phyloP scores from a whole-genome alignment of 2,888 invertebrate genomes.

The Smittia aterrima region DNA sequence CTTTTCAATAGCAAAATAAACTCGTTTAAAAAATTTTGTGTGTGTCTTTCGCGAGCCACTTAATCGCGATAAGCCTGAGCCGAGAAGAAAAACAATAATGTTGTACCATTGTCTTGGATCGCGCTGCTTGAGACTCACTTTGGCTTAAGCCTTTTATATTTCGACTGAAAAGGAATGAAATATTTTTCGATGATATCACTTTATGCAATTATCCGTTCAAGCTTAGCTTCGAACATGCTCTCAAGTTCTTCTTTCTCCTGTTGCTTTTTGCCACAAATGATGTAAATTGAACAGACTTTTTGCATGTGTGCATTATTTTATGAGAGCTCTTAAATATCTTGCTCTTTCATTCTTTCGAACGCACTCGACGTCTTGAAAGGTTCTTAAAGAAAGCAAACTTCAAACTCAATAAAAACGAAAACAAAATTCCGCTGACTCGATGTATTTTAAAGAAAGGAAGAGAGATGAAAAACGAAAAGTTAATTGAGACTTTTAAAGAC shows the following conservation, averaged over 20 bases:
- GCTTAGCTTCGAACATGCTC: constrained; percentile 18
- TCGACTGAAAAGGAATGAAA: constrained; percentile 38
- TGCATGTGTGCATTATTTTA: constrained; percentile 25
- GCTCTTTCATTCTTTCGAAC: background rate
- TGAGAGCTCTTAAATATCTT: constrained; percentile 1
- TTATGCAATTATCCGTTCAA: constrained; percentile 35
- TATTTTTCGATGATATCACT: constrained; percentile 38
- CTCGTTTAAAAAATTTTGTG: constrained; percentile 27
- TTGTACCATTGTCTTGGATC: constrained; percentile 36
- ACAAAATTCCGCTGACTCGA: background rate
- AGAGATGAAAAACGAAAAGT: background rate
- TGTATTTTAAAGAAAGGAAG: background rate
- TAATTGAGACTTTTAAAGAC: constrained; percentile 2
- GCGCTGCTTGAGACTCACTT: constrained; percentile 22
- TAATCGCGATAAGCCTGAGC: constrained; percentile 31
- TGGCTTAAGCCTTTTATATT: background rate
- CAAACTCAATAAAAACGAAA: background rate
- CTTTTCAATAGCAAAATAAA: constrained; percentile 18
- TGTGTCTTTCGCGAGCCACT: constrained; percentile 24
- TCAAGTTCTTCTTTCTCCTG: constrained; percentile 2
- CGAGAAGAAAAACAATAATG: constrained; percentile 35
- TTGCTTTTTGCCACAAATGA: background rate
- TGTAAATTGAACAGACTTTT: background rate
- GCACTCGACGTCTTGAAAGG: background rate
- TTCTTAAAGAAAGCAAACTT: background rate